Evolutionary conservation across 2,797 vertebrate genomes (phyloP).

Genomic region (Falco cherrug): DNA sequence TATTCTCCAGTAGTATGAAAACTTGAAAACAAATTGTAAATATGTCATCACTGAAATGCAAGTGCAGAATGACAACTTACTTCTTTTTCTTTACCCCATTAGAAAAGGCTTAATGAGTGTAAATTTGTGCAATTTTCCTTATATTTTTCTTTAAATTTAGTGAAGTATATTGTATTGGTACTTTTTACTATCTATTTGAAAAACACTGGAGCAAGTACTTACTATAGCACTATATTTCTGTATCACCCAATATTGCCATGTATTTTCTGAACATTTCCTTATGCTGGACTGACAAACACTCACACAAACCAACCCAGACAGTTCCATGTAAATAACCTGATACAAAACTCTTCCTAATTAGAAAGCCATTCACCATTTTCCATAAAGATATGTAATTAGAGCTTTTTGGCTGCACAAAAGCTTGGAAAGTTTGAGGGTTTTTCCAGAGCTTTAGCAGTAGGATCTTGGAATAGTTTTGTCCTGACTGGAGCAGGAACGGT

Average conservation of each 20-base stretch:
- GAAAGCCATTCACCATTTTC: background rate
- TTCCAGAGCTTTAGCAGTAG: background rate
- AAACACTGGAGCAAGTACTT: background rate
- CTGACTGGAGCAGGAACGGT: background rate
- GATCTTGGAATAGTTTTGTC: background rate
- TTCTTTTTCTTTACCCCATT: background rate
- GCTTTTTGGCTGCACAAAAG: accelerated
- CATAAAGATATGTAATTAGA: background rate
- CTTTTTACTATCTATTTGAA: background rate
- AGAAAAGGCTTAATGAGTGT: background rate
- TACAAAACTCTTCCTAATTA: constrained; percentile 9
- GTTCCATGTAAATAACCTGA: background rate
- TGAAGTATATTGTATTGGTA: background rate
- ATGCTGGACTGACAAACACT: background rate
- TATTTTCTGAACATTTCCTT: background rate
- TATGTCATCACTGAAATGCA: background rate
- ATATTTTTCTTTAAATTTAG: background rate
- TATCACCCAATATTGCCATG: background rate
- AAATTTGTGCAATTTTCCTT: background rate
- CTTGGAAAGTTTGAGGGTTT: background rate
- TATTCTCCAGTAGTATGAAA: background rate
- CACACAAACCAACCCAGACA: background rate
- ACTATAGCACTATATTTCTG: background rate
- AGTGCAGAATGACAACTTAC: background rate
- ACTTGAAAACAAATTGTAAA: background rate